Conservation (phyloP, 2,888 invertebrate genomes). For the Vesta saturnalis region DNA sequence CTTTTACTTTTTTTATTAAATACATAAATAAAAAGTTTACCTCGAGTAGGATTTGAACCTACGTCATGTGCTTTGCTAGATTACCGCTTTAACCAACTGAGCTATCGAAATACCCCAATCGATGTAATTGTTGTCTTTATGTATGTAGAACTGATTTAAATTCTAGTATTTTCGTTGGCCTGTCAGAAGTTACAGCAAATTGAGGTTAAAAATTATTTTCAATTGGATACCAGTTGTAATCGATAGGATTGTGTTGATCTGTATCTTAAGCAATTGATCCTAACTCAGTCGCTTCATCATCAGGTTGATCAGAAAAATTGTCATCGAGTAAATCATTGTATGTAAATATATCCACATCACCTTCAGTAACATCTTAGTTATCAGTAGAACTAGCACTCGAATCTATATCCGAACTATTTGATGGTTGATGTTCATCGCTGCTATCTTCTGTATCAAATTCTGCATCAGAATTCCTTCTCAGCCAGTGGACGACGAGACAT, state of each 20-base stretch:
- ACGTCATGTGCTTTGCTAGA: too few relatives aligned
- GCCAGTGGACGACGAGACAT: not conserved
- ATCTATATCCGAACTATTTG: not conserved
- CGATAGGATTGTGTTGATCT: too few relatives aligned
- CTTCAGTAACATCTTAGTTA: too few relatives aligned
- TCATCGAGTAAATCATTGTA: not conserved
- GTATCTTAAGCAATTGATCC: not conserved
- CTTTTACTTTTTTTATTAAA: not conserved
- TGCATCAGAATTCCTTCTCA: not conserved
- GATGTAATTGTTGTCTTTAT: too few relatives aligned
- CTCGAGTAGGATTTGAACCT: too few relatives aligned
- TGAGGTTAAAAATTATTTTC: not conserved
- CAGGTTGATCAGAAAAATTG: not conserved
- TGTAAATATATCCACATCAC: not conserved
- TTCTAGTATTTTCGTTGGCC: not conserved
- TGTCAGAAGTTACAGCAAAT: not conserved
- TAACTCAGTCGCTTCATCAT: not conserved
- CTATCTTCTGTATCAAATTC: not conserved
- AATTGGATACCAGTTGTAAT: not conserved
- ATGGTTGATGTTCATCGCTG: not conserved
- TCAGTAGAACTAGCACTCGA: not conserved
- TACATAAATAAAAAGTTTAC: too few relatives aligned
- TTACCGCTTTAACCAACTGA: too few relatives aligned
- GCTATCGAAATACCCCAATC: too few relatives aligned
- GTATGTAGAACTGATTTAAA: too few relatives aligned